Conservation (phyloP, 2,888 invertebrate genomes). For the Tribolium freemani region DNA sequence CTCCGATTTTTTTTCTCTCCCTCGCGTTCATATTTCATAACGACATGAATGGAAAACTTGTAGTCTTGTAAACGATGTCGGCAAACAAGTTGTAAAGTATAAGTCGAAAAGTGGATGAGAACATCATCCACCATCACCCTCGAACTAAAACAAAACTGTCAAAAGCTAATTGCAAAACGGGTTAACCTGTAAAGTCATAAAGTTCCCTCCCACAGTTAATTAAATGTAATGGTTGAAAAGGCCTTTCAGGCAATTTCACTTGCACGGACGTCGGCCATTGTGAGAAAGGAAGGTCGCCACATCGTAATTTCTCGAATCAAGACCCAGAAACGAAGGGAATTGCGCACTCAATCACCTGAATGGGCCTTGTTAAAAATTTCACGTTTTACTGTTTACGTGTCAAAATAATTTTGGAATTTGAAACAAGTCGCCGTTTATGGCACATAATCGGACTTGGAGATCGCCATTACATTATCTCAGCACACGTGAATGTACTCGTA, state of each 20-base stretch:
- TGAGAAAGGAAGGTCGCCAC: constrained; percentile 40
- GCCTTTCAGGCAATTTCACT: constrained; percentile 60
- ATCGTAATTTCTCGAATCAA: constrained; percentile 39
- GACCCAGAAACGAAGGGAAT: constrained; percentile 30
- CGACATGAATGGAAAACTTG: constrained; percentile 39
- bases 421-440: neutral
- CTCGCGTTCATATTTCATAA: constrained; percentile 24
- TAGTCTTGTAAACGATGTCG: constrained; percentile 30
- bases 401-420: too few species aligned
- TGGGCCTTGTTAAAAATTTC: constrained; percentile 52
- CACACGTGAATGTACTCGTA: constrained; percentile 22
- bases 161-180: constrained; percentile 57
- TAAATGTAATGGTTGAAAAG: constrained; percentile 62
- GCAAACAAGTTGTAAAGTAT: constrained; percentile 34
- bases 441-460: constrained; percentile 12
- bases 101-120: constrained; percentile 14
- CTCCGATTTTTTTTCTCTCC: constrained; percentile 5
- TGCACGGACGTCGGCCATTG: constrained; percentile 46
- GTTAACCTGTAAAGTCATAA: constrained; percentile 57
- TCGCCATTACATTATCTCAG: constrained; percentile 17
- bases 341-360: constrained; percentile 46
- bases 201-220: constrained; percentile 60
- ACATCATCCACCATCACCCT: neutral
- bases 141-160: constrained; percentile 52
- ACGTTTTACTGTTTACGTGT: neutral